Evolutionary conservation across 2,888 invertebrate species (phyloP).

Genomic region (Nowickia ferox): DNA sequence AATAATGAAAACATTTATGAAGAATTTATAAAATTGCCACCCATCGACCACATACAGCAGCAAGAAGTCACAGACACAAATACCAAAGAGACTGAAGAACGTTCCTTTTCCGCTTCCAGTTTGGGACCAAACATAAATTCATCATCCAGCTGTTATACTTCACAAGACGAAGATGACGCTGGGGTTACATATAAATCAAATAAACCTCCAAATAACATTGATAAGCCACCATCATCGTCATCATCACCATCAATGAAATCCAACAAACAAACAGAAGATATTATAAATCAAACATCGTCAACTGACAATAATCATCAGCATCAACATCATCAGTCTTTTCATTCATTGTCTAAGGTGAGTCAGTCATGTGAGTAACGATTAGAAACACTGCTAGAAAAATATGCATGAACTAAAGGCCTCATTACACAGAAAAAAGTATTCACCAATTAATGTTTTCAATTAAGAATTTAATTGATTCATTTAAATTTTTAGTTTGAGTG

Average conservation of each 20-base stretch:
- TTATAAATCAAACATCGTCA: conserved; percentile 54
- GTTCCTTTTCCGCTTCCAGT: conserved; percentile 86
- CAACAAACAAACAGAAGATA: conserved; percentile 54
- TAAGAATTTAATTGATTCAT: too few species aligned
- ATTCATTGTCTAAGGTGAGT: conserved; percentile 58
- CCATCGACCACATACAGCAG: conserved; percentile 75
- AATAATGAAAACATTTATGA: conserved; percentile 74
- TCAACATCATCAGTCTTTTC: conserved; percentile 50
- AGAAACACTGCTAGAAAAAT: conserved; percentile 38
- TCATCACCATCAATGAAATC: conserved; percentile 35
- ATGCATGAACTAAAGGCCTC: background rate
- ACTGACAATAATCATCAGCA: conserved; percentile 56
- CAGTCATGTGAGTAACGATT: conserved; percentile 29
- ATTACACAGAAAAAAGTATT: too few species aligned
- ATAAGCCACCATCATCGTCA: conserved; percentile 35
- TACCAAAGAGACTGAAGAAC: conserved; percentile 56
- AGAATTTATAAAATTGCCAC: conserved; percentile 80
- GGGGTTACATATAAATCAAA: conserved; percentile 8
- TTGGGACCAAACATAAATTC: conserved; percentile 89
- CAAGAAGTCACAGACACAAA: conserved; percentile 26
- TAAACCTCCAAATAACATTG: conserved; percentile 44
- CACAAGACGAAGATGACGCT: conserved; percentile 80
- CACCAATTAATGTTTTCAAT: too few species aligned
- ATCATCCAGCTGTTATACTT: conserved; percentile 86
- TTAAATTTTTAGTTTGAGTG: too few species aligned